Percentiles rank a stretch among this genome's conserved stretches.
Evolutionary conservation across 53 echinoderm and acorn worm genomes (phyloP).

Genomic region (Paracentrotus lividus): DNA sequence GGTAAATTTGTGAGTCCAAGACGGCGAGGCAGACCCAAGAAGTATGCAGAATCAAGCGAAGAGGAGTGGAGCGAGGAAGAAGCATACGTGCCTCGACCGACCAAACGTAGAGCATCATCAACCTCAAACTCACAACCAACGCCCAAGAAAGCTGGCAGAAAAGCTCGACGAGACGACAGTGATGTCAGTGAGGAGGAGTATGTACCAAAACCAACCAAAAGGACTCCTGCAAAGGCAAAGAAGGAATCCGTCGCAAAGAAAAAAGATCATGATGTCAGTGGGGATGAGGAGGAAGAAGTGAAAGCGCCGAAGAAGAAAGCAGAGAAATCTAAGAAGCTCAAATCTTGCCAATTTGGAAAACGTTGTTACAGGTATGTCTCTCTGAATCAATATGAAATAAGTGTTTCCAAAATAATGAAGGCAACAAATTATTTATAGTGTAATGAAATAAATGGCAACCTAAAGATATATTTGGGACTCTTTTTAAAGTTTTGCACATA

Average conservation of each 20-base stretch:
- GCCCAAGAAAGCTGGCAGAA: slow-evolving; percentile 53
- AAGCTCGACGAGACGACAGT: slow-evolving; percentile 22
- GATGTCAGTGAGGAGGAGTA: slow-evolving; percentile 67
- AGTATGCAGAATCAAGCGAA: slow-evolving; percentile 73
- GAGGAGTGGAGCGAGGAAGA: slow-evolving; percentile 89
- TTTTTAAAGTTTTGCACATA: no score
- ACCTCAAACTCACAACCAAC: slow-evolving; percentile 63
- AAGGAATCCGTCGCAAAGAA: slow-evolving; percentile 1
- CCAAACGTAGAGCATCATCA: slow-evolving; percentile 74
- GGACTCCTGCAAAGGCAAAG: slow-evolving; percentile 51
- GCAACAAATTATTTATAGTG: no score
- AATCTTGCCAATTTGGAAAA: slow-evolving; percentile 80
- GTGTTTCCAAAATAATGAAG: no score
- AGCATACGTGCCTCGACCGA: slow-evolving; percentile 83
- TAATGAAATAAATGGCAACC: no score
- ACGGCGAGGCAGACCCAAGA: slow-evolving; percentile 68
- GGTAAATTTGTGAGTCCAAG: slow-evolving; percentile 74
- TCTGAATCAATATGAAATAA: no score
- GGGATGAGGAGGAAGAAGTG: slow-evolving; percentile 38
- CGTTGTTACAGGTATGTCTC: slow-evolving; percentile 83
- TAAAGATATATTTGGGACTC: no score
- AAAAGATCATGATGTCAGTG: slow-evolving; percentile 57
- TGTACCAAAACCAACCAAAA: slow-evolving; percentile 61
- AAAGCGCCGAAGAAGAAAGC: slow-evolving; percentile 66
- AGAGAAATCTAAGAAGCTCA: slow-evolving; percentile 71